A percentile compares a stretch with the other conserved stretches of the same genome.
Conservation (phyloP, 2,797 vertebrate species). For the Danio aesculapii region DNA sequence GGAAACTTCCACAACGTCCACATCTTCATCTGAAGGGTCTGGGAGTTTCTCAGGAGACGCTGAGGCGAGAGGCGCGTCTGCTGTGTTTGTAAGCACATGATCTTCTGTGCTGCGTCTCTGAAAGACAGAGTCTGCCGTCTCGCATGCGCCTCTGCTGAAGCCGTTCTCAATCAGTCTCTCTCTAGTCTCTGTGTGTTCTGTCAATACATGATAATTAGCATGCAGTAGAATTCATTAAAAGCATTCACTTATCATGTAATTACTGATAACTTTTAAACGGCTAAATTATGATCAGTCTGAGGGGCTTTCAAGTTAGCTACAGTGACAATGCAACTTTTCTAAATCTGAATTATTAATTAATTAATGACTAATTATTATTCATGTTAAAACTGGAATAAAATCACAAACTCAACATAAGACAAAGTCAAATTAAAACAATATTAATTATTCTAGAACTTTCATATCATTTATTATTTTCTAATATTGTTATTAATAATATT, state of each 20-base stretch:
- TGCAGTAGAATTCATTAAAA: background rate
- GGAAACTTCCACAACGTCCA: conserved; percentile 54
- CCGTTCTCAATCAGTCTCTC: background rate
- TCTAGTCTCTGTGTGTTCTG: background rate
- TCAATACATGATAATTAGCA: background rate
- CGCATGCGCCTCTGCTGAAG: background rate
- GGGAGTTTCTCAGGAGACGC: background rate
- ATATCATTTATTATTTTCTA: too few species aligned
- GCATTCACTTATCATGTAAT: background rate
- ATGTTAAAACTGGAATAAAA: too few species aligned
- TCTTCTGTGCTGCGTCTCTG: conserved; percentile 1
- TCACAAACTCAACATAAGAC: too few species aligned
- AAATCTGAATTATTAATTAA: too few species aligned
- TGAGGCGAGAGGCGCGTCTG: background rate
- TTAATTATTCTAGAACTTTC: too few species aligned
- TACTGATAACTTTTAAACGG: background rate
- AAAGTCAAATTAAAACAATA: too few species aligned
- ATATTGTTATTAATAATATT: too few species aligned
- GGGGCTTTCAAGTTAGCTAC: too few species aligned
- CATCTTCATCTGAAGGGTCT: conserved; percentile 45
- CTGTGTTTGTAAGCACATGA: background rate
- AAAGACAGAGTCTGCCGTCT: background rate
- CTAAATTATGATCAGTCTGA: too few species aligned
- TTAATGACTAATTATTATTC: too few species aligned
- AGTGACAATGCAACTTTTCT: too few species aligned